phyloP scores from a whole-genome alignment of 2,113 vertebrate genomes.

The Centropristis striata region DNA sequence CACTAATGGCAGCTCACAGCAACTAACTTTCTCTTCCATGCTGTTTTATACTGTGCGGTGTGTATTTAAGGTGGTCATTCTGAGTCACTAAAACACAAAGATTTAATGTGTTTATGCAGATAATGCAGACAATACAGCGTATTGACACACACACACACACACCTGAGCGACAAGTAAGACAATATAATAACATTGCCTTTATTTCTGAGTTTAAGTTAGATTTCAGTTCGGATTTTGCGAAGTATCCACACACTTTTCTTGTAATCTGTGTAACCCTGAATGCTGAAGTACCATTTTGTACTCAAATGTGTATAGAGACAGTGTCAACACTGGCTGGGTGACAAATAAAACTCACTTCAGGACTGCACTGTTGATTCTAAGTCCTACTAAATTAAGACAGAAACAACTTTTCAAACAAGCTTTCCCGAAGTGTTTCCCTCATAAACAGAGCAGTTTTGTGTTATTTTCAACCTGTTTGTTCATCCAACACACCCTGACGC shows the following conservation, averaged over 20 bases:
- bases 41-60: not conserved
- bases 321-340: not conserved
- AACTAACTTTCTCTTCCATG: not conserved
- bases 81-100: not conserved
- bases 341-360: not conserved
- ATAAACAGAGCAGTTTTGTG: not conserved
- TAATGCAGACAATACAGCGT: too few relatives aligned
- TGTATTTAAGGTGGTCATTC: not conserved
- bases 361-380: not conserved
- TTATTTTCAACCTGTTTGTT: conserved; percentile 34
- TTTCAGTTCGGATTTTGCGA: not conserved
- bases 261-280: not conserved
- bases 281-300: not conserved
- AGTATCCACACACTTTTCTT: not conserved
- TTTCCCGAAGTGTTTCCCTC: not conserved
- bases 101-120: too few relatives aligned
- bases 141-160: not conserved
- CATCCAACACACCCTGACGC: not conserved
- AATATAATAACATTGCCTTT: not conserved
- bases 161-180: not conserved
- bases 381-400: not conserved
- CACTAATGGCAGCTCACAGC: not conserved
- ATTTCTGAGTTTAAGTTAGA: not conserved
- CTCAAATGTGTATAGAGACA: not conserved
- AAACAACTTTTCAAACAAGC: not conserved